A percentile compares a stretch with the other conserved stretches of the same genome.
Evolutionary conservation across 2,888 invertebrate genomes (phyloP).

Genomic region (Monoplex corrugatus): DNA sequence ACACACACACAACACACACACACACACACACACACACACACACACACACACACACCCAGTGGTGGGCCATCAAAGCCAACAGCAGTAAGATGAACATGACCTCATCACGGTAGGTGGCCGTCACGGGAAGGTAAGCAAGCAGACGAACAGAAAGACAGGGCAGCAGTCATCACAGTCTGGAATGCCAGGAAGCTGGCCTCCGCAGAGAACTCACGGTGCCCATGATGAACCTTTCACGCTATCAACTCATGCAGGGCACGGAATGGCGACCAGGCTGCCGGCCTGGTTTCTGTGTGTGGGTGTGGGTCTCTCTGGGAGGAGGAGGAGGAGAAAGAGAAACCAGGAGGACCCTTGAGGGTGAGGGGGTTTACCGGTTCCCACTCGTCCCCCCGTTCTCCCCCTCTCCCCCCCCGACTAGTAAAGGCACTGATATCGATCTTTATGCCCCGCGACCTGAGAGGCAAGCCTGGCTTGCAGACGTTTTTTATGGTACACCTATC

Average conservation of each 20-base stretch:
- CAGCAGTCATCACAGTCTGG: background rate
- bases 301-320: background rate
- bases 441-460: slow-evolving; percentile 33
- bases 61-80: too few relatives aligned
- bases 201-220: too few relatives aligned
- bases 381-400: background rate
- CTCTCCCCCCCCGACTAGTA: background rate
- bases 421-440: slow-evolving; percentile 43
- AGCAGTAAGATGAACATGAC: too few relatives aligned
- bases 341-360: background rate
- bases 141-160: background rate
- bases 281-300: too few relatives aligned
- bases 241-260: background rate
- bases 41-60: too few relatives aligned
- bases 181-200: slow-evolving; percentile 5
- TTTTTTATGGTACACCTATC: slow-evolving; percentile 52
- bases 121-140: too few relatives aligned
- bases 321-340: background rate
- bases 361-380: background rate
- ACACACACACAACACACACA: too few relatives aligned
- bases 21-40: too few relatives aligned
- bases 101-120: background rate
- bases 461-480: slow-evolving; percentile 11
- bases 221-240: background rate
- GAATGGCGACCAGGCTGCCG: background rate